These are phyloP conservation scores for Idaea aversata DNA, from an alignment of 2,888 invertebrate species.

Conservation along the genomic window DNA sequence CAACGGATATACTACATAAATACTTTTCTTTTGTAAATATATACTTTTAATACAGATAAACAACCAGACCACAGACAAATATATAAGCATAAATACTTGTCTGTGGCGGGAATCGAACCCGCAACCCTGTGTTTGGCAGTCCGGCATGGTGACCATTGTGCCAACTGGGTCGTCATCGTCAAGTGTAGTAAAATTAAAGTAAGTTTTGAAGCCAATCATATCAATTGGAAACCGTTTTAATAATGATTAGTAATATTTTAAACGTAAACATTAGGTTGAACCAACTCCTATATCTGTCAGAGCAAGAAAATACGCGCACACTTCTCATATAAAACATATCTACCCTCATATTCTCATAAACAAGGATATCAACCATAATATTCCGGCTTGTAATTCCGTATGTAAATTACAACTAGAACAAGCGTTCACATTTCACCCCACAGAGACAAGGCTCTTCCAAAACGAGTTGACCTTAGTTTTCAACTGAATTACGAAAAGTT, in stretches of 20 bases:
- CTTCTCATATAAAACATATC: slow-evolving; percentile 14
- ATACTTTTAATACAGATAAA: no score
- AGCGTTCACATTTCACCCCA: slow-evolving; percentile 67
- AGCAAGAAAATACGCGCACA: not conserved
- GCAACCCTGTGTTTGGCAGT: no score
- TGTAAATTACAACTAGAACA: slow-evolving; percentile 76
- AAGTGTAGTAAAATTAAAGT: no score
- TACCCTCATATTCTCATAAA: slow-evolving; percentile 47
- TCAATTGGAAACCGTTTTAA: no score
- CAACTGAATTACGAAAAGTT: slow-evolving; percentile 25
- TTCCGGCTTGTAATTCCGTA: slow-evolving; percentile 73
- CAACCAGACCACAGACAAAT: no score
- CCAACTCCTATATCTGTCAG: not conserved
- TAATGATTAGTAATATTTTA: slow-evolving; percentile 10
- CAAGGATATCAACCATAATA: slow-evolving; percentile 64
- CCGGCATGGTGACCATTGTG: no score
- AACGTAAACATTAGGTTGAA: not conserved
- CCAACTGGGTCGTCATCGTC: no score
- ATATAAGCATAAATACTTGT: no score
- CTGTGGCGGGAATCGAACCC: no score
- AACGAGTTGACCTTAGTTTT: slow-evolving; percentile 35
- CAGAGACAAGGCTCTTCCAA: slow-evolving; percentile 50
- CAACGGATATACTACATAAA: no score
- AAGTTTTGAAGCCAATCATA: no score
- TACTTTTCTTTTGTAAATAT: no score